Conservation (phyloP, 2,797 vertebrate species). For the Darevskia nairensis region DNA sequence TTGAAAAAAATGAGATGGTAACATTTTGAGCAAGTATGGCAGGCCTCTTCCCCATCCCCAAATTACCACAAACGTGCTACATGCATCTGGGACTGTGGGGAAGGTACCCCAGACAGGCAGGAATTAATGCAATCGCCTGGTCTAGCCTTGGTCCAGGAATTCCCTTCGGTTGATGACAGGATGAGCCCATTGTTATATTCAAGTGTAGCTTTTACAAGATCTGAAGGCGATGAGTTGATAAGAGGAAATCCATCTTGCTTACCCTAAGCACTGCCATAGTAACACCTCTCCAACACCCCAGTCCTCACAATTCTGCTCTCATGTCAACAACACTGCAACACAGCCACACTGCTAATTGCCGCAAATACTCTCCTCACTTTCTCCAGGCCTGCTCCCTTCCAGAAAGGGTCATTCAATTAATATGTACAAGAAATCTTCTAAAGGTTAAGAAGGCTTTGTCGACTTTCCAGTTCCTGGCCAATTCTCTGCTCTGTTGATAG, state of each 20-base stretch:
- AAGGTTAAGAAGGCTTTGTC: background rate
- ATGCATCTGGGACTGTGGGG: background rate
- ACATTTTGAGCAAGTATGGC: too few relatives aligned
- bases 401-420: background rate
- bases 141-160: background rate
- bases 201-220: conserved; percentile 3
- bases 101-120: background rate
- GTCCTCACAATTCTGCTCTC: background rate
- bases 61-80: background rate
- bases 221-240: background rate
- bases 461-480: background rate
- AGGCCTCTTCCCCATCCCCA: too few relatives aligned
- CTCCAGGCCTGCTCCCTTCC: background rate
- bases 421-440: background rate
- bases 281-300: background rate
- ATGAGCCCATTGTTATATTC: background rate
- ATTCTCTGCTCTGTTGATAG: background rate
- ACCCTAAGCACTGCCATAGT: background rate
- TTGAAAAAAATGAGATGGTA: background rate
- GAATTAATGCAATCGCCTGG: background rate
- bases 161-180: background rate
- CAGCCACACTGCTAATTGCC: background rate
- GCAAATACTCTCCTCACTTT: background rate
- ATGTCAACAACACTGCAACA: background rate
- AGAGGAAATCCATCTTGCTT: background rate